A percentile compares a stretch with the other conserved stretches of the same genome.
These are phyloP conservation scores for Dexiosoma caninum DNA, from an alignment of 2,888 invertebrate species.

Conservation along the genomic window DNA sequence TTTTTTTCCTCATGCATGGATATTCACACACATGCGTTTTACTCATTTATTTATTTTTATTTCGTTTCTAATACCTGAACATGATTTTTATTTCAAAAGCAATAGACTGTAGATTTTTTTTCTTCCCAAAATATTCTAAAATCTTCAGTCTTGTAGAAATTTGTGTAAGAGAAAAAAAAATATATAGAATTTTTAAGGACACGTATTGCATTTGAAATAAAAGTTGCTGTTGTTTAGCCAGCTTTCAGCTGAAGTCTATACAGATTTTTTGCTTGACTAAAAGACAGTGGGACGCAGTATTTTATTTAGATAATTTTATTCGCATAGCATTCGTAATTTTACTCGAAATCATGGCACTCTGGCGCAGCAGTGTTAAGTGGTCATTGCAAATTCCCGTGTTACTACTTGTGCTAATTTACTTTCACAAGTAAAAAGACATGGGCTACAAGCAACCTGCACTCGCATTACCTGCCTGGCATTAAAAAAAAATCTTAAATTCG, in stretches of 20 bases:
- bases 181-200: not conserved
- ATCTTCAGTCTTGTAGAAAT: slow-evolving; percentile 5
- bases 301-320: not conserved
- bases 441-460: too few species aligned
- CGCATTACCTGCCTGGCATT: too few species aligned
- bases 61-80: not conserved
- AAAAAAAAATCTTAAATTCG: too few species aligned
- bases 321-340: too few species aligned
- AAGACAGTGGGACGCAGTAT: not conserved
- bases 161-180: not conserved
- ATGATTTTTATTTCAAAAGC: not conserved
- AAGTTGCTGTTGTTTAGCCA: not conserved
- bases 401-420: too few species aligned
- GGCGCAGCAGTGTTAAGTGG: too few species aligned
- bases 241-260: not conserved
- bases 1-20: slow-evolving; percentile 38
- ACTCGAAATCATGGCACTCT: too few species aligned
- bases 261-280: too few species aligned
- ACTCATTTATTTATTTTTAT: not conserved
- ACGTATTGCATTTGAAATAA: slow-evolving; percentile 35
- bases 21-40: slow-evolving; percentile 35
- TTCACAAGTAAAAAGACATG: too few species aligned
- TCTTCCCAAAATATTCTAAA: not conserved
- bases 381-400: too few species aligned
- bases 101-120: not conserved